Conservation (phyloP, 1,140 invertebrate species). For the Drosophila bifasciata region DNA sequence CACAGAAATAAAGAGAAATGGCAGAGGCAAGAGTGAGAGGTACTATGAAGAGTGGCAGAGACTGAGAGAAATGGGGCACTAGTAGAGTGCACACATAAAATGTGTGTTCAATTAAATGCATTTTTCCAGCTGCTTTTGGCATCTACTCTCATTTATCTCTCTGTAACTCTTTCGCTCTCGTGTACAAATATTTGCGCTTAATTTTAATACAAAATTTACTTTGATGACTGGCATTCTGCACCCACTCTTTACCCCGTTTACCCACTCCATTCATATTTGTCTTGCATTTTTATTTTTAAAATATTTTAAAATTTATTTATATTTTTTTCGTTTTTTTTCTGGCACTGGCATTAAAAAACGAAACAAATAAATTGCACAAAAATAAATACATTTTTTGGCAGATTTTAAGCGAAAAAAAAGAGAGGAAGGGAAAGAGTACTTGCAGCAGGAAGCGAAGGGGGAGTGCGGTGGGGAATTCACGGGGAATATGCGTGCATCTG, state of each 20-base stretch:
- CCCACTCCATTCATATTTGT: constrained; percentile 65
- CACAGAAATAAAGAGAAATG: background rate
- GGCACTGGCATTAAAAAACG: constrained; percentile 5
- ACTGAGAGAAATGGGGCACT: constrained; percentile 9
- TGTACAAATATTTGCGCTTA: constrained; percentile 79
- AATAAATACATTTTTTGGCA: constrained; percentile 39
- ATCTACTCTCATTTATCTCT: constrained; percentile 11
- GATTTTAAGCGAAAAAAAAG: constrained; percentile 3
- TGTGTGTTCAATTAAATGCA: constrained; percentile 67
- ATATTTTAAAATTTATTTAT: constrained; percentile 68
- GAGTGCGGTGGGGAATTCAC: no score
- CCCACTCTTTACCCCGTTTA: constrained; percentile 3
- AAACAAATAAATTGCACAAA: background rate
- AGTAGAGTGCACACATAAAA: constrained; percentile 53
- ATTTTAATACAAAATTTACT: constrained; percentile 78
- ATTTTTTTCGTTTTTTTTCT: constrained; percentile 45
- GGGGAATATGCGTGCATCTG: constrained; percentile 13
- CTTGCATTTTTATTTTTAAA: constrained; percentile 72
- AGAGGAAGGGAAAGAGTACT: background rate
- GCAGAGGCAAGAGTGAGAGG: background rate
- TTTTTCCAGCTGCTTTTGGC: constrained; percentile 35
- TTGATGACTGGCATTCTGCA: constrained; percentile 35
- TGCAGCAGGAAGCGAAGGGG: constrained; percentile 25
- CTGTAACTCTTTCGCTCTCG: constrained; percentile 35
- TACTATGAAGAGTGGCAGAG: constrained; percentile 3